Percentiles rank a stretch among this genome's conserved stretches.
Evolutionary conservation across 1,140 invertebrate species (phyloP).

Genomic region (Melitaea cinxia): DNA sequence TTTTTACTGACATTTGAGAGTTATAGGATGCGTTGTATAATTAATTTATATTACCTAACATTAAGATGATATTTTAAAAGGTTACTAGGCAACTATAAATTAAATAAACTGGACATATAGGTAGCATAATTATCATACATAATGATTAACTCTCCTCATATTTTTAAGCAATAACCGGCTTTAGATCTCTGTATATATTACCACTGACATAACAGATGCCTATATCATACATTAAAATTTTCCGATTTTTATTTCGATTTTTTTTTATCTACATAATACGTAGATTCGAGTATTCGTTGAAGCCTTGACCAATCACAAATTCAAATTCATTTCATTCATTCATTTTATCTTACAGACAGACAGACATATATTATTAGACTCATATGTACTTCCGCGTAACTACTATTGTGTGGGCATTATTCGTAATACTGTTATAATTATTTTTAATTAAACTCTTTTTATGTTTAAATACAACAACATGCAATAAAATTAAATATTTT

Average conservation of each 20-base stretch:
- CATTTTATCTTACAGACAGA: not conserved
- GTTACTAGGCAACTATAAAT: conserved; percentile 20
- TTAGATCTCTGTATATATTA: not conserved
- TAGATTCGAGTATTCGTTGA: conserved; percentile 17
- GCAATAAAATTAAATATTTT: not conserved
- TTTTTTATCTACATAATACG: not conserved
- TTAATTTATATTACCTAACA: not conserved
- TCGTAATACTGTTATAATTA: not conserved
- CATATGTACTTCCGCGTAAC: conserved; percentile 2
- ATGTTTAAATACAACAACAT: not conserved
- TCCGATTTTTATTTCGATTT: not conserved
- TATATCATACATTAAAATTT: not conserved
- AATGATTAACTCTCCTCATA: not conserved
- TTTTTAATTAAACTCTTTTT: not conserved
- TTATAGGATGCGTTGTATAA: not conserved
- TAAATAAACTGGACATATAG: conserved; percentile 12
- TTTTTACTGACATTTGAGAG: not conserved
- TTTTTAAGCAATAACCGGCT: conserved; percentile 2
- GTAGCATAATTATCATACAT: conserved; percentile 1
- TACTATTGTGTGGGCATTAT: not conserved
- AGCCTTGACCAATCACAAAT: conserved; percentile 30
- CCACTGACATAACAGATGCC: conserved; percentile 13
- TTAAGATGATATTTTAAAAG: conserved; percentile 13
- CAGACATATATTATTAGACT: not conserved
- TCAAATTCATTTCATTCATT: too few relatives aligned